phyloP scores from a whole-genome alignment of 2,797 vertebrate genomes.

The Hipposideros larvatus region DNA sequence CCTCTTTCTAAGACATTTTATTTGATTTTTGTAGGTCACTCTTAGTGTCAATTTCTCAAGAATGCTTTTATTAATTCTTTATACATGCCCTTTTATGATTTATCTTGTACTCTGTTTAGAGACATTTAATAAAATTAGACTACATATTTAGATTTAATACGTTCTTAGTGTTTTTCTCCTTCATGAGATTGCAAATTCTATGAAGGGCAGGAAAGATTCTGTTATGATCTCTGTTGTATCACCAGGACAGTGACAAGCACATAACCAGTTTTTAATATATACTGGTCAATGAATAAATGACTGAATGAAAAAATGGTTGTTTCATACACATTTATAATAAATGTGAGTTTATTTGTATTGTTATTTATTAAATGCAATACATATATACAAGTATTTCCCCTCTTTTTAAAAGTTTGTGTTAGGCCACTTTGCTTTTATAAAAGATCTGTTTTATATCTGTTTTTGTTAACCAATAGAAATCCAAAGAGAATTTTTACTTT shows the following conservation, averaged over 20 bases:
- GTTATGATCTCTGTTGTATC: not conserved
- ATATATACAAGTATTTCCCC: no score
- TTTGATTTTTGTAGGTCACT: not conserved
- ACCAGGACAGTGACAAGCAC: rapidly evolving
- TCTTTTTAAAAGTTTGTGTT: not conserved
- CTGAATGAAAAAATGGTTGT: not conserved
- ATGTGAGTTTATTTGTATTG: not conserved
- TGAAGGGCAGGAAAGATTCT: not conserved
- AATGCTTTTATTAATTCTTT: not conserved
- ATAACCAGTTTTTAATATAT: not conserved
- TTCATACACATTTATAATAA: not conserved
- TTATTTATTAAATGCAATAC: not conserved
- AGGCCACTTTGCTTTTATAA: not conserved
- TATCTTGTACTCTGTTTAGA: not conserved
- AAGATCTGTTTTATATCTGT: not conserved
- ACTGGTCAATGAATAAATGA: not conserved
- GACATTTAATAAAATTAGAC: not conserved
- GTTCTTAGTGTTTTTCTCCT: not conserved
- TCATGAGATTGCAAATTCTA: not conserved
- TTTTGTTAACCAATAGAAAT: not conserved
- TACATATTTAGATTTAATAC: not conserved
- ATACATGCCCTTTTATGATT: not conserved
- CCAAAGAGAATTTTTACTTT: not conserved
- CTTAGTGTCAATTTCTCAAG: not conserved
- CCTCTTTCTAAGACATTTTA: not conserved